These are phyloP conservation scores for Entosphenus tridentatus DNA, from an alignment of 2,113 vertebrate genomes.

Conservation along the genomic window DNA sequence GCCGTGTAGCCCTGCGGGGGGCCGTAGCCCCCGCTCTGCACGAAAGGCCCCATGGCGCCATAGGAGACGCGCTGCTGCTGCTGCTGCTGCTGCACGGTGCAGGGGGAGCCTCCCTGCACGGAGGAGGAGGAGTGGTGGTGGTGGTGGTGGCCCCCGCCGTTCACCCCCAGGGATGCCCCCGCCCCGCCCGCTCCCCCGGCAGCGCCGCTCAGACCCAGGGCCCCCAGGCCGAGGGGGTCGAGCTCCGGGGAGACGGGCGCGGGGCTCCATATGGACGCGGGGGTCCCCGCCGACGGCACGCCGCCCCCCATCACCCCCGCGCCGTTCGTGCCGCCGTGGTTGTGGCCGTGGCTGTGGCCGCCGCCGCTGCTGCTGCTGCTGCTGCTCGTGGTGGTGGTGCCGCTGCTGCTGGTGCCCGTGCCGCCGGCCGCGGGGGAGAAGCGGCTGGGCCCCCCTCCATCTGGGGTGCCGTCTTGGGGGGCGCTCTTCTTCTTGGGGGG, in stretches of 20 bases:
- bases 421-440: conserved; percentile 60
- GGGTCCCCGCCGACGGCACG: conserved; percentile 83
- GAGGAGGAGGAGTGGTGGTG: conserved; percentile 40
- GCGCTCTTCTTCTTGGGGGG: conserved; percentile 86
- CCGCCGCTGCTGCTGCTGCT: not conserved
- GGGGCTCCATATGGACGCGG: conserved; percentile 62
- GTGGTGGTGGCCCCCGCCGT: conserved; percentile 45
- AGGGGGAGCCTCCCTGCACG: conserved; percentile 54
- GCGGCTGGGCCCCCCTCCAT: conserved; percentile 84
- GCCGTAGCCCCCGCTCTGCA: conserved; percentile 61
- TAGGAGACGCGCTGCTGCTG: conserved; percentile 32
- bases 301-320: conserved; percentile 8
- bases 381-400: conserved; percentile 16
- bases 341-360: conserved; percentile 20
- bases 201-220: not conserved
- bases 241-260: conserved; percentile 34
- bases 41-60: conserved; percentile 48
- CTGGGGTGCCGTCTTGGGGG: conserved; percentile 73
- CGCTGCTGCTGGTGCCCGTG: conserved; percentile 21
- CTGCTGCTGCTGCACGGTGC: not conserved
- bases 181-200: not conserved
- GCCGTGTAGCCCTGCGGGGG: conserved; percentile 46
- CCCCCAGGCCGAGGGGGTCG: conserved; percentile 5
- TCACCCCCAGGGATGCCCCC: conserved; percentile 17
- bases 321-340: conserved; percentile 12